Base-by-base conservation (phyloP, 2,797 vertebrate genomes). In the Paratrypauchen microcephalus region DNA sequence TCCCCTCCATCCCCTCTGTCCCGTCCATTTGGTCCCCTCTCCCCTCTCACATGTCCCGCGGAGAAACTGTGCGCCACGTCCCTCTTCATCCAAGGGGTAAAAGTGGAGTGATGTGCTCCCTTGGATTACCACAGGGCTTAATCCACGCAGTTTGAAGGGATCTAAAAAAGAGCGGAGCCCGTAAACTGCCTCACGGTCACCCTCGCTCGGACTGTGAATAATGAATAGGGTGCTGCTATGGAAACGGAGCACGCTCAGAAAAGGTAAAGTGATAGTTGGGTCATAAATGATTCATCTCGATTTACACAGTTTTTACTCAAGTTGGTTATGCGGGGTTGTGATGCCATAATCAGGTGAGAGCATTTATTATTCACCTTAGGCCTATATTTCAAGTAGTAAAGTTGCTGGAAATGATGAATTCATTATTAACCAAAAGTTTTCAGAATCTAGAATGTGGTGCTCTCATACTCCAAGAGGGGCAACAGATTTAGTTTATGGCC, bases 231-330 rank as follows among this genome's bases (percentile, higher is more conserved):
- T 15, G 87, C 92, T 92, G 78, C 95, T 95, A 97, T 96, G 94
- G 96, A 95, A 96, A 98, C 97, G 87, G 76, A 94, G 95, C 84
- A 96, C 94, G 95, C 92, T 93, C 91, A 94, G 81, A 94, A 93
- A 92, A 93, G 74, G 95, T 89, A 97, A 98, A 93, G 73, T 13
- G 94, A 99, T 96, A 93, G 71, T 77, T 64, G 41, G 55, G 76
- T 81, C 68, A 58, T 95, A 92, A 96, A 96, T 96, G 96, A 96
- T 90, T 96, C 78, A 92, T 89, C 65, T 75, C 78, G 83, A 67
- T 92, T 92, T 91, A 90, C 82, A 81, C 71, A 83, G 86, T 89
- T 92, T 91, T 93, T 81, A 80, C 73, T 79, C 80, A 79, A 86
- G 76, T 83, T 88, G 81, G 85, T 82, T 15, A 85, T 78, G 80